Percentiles rank a stretch among this genome's conserved stretches.
These are phyloP conservation scores for Tetrao urogallus DNA, from an alignment of 2,113 vertebrate species.

Conservation along the genomic window DNA sequence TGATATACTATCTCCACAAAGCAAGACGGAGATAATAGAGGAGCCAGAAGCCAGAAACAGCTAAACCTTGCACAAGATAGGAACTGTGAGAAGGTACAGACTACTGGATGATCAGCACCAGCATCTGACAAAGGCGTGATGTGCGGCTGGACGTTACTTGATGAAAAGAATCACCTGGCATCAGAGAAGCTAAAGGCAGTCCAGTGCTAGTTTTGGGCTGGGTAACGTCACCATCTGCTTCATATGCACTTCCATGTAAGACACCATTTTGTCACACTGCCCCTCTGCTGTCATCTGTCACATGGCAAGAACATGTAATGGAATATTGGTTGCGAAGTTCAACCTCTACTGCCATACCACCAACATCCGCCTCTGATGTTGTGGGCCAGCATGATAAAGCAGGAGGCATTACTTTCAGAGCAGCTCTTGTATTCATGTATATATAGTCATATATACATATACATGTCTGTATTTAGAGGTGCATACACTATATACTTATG, in stretches of 20 bases:
- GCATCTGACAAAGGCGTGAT: not conserved
- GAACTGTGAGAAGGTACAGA: slow-evolving; percentile 1
- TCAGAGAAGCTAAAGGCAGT: not conserved
- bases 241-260: not conserved
- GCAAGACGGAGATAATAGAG: slow-evolving; percentile 42
- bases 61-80: slow-evolving; percentile 35
- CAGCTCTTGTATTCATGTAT: not conserved
- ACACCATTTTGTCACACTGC: not conserved
- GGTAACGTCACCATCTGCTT: not conserved
- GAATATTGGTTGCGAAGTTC: not conserved
- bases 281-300: not conserved
- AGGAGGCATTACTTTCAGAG: not conserved
- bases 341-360: not conserved
- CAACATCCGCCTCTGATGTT: not conserved
- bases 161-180: not conserved
- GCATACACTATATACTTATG: not conserved
- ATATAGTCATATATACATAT: not conserved
- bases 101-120: slow-evolving; percentile 20
- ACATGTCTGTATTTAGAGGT: not conserved
- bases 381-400: not conserved
- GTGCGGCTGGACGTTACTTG: not conserved
- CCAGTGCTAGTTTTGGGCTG: not conserved
- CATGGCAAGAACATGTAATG: not conserved
- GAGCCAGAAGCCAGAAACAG: slow-evolving; percentile 9
- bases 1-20: slow-evolving; percentile 61